phyloP scores from a whole-genome alignment of 2,797 vertebrate genomes.

The Euphonia xanthogaster region DNA sequence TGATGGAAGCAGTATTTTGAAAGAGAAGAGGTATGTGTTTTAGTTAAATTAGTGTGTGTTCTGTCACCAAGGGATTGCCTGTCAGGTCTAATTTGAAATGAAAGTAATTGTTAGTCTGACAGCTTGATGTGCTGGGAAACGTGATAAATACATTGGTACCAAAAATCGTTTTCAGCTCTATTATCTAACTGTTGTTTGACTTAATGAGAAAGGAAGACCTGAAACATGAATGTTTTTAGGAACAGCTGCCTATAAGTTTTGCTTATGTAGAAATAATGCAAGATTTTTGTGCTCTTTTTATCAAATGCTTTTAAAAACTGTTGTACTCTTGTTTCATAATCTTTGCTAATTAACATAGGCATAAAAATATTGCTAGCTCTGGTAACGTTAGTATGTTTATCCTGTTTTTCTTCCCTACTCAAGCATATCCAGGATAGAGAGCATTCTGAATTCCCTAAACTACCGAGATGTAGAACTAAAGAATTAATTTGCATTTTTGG shows the following conservation, averaged over 20 bases:
- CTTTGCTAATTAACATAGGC: background rate
- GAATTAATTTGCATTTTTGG: slow-evolving; percentile 50
- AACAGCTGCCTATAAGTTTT: background rate
- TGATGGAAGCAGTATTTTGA: background rate
- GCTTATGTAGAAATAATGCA: background rate
- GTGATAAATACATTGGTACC: background rate
- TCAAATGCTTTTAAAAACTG: background rate
- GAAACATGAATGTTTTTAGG: background rate
- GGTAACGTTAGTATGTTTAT: background rate
- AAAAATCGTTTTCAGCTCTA: background rate
- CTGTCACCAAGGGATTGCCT: slow-evolving; percentile 74
- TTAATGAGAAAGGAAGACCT: slow-evolving; percentile 34
- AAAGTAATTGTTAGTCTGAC: slow-evolving; percentile 67
- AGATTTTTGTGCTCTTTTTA: background rate
- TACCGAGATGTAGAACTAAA: background rate
- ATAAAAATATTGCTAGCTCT: background rate
- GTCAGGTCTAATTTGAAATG: slow-evolving; percentile 77
- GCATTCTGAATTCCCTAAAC: background rate
- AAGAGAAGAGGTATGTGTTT: background rate
- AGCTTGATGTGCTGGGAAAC: slow-evolving; percentile 24
- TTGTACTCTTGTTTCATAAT: background rate
- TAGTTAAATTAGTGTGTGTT: slow-evolving; percentile 3
- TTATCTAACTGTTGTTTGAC: slow-evolving; percentile 26
- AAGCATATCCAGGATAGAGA: background rate
- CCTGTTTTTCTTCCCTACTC: background rate